Base-by-base conservation (phyloP, 2,113 vertebrate genomes). In the Condylura cristata region DNA sequence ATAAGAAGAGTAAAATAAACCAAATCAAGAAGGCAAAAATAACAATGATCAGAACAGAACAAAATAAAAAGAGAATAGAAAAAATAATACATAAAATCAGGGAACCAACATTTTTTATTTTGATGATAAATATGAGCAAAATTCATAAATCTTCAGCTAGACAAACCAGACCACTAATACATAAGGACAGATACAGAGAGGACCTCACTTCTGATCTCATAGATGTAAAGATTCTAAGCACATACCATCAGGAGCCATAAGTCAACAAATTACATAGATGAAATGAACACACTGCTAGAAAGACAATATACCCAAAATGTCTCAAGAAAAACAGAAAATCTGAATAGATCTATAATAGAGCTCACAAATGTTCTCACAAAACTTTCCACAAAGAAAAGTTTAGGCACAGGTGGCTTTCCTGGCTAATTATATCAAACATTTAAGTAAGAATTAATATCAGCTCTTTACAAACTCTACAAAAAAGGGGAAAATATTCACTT, bases 281-380 rank as follows among this genome's bases (percentile, higher is more conserved):
- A 95, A 86, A 82, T 70, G 32, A 32, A 90, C 30, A 87, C 86
- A 70, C 70, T 87, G 28, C 24, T 84, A 89, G 26, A 92, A 93
- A 93, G 28, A 68, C 8, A 82, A 70, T 61, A 37, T 82, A 90
- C 8, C 2, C 26, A 86, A 95, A 81, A 14, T 30, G 16, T 61
- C 53, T 75, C n/a, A 84, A 68, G 78, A 86, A 86, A 83, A 95
- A 88, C 20, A 91, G 68, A 91, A 85, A 87, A 88, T 72, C 11
- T 34, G 11, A 83, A 83, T 44, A 78, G 37, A 88, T 12, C 71
- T 65, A 58, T 72, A 88, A 87, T 16, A 87, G 30, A 88, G 16
- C 58, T 79, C 4, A 63, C 4, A 63, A 63, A 88, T 81, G 41
- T 81, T 86, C 75, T 39, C 63, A 61, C 34, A 87, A 86, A 82